Evolutionary conservation across 2,113 vertebrate species (phyloP).

Genomic region (Pomatorhinus ruficollis): DNA sequence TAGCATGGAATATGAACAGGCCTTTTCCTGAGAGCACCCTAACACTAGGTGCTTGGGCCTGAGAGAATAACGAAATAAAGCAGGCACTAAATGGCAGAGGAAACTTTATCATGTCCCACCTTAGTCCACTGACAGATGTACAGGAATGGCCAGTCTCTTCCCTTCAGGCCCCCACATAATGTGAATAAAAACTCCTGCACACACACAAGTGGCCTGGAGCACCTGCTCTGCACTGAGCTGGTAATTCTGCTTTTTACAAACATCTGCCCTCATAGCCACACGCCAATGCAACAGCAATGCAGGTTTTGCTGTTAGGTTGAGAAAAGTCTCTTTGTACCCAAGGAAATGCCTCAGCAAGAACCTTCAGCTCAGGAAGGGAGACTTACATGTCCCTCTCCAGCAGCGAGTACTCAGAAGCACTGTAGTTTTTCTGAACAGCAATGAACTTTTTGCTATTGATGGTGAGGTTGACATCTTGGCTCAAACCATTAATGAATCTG

Average conservation of each 20-base stretch:
- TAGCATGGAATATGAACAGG: background rate
- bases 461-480: constrained; percentile 74
- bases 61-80: background rate
- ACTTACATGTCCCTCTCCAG: constrained; percentile 84
- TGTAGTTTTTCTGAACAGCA: constrained; percentile 49
- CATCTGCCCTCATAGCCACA: background rate
- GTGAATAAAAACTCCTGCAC: background rate
- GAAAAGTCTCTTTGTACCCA: background rate
- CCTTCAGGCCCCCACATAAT: background rate
- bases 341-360: background rate
- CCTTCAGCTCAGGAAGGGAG: background rate
- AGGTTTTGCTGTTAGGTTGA: background rate
- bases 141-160: background rate
- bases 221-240: background rate
- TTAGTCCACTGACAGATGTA: background rate
- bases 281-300: background rate
- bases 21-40: background rate
- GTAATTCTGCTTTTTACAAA: background rate
- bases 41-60: background rate
- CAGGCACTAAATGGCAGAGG: background rate
- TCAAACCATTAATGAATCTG: constrained; percentile 88
- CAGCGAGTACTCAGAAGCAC: constrained; percentile 70
- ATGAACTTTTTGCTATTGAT: constrained; percentile 56
- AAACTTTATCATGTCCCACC: background rate
- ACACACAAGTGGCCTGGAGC: accelerated